These are phyloP conservation scores for Morinoia aosen DNA, from an alignment of 2,888 invertebrate genomes.

Conservation along the genomic window DNA sequence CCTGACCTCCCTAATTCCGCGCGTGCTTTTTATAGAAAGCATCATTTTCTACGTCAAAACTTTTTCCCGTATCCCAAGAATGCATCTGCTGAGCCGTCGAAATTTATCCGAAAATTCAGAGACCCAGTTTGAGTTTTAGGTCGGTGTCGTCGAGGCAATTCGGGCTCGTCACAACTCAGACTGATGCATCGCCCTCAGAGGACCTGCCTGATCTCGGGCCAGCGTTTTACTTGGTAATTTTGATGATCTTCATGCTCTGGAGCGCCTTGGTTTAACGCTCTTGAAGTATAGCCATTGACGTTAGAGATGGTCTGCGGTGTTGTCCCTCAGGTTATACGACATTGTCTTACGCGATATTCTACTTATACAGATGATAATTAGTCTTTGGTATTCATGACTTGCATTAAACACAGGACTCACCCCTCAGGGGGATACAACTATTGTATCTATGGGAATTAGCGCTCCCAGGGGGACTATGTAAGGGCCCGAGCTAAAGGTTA, in stretches of 20 bases:
- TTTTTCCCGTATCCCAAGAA: not conserved
- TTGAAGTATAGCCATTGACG: not conserved
- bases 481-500: not conserved
- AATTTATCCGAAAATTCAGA: not conserved
- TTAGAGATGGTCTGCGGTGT: not conserved
- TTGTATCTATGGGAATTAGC: no score
- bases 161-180: not conserved
- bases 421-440: no score
- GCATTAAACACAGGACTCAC: not conserved
- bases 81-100: slow-evolving; percentile 2
- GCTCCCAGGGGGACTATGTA: not conserved
- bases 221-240: not conserved
- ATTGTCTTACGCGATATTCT: not conserved
- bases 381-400: not conserved
- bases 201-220: not conserved
- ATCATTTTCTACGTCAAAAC: not conserved
- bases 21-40: not conserved
- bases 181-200: slow-evolving; percentile 22
- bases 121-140: not conserved
- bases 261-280: not conserved
- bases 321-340: not conserved
- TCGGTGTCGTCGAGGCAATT: slow-evolving; percentile 15
- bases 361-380: not conserved
- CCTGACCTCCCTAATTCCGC: not conserved
- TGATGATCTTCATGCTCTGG: not conserved